These are phyloP conservation scores for Manduca sexta DNA, from an alignment of 1,140 invertebrate species.

Conservation along the genomic window DNA sequence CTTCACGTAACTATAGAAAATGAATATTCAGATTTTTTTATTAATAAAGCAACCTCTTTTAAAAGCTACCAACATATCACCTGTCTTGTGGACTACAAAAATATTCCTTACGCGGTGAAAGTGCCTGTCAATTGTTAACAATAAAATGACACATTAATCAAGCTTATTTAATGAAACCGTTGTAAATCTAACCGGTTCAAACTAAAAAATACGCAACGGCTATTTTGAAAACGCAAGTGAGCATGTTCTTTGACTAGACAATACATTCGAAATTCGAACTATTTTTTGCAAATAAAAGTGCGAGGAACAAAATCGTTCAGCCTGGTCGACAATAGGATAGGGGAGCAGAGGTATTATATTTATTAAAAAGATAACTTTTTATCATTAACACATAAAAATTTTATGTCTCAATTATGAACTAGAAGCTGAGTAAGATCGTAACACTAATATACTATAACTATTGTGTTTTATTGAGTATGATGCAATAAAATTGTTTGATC, in stretches of 20 bases:
- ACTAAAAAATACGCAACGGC: slow-evolving; percentile 19
- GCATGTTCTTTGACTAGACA: slow-evolving; percentile 28
- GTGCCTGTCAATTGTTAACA: no score
- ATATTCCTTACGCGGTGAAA: no score
- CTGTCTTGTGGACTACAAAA: no score
- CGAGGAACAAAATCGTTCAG: slow-evolving; percentile 32
- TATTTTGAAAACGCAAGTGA: slow-evolving; percentile 27
- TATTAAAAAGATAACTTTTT: no score
- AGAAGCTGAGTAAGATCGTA: background rate
- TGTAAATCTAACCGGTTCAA: slow-evolving; percentile 20
- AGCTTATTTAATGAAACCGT: slow-evolving; percentile 11
- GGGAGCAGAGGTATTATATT: slow-evolving; percentile 18
- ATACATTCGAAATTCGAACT: slow-evolving; percentile 21
- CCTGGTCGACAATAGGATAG: slow-evolving; percentile 31
- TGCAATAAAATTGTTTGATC: background rate
- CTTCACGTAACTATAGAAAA: no score
- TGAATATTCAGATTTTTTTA: no score
- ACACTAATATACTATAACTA: background rate
- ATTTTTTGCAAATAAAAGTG: slow-evolving; percentile 42
- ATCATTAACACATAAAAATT: slow-evolving; percentile 33
- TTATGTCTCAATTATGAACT: slow-evolving; percentile 47
- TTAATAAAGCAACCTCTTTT: no score
- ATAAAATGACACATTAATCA: slow-evolving; percentile 9
- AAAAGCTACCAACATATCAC: no score
- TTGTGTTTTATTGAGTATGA: background rate